Conservation (phyloP, 2,113 vertebrate genomes). For the Pituophis catenifer region DNA sequence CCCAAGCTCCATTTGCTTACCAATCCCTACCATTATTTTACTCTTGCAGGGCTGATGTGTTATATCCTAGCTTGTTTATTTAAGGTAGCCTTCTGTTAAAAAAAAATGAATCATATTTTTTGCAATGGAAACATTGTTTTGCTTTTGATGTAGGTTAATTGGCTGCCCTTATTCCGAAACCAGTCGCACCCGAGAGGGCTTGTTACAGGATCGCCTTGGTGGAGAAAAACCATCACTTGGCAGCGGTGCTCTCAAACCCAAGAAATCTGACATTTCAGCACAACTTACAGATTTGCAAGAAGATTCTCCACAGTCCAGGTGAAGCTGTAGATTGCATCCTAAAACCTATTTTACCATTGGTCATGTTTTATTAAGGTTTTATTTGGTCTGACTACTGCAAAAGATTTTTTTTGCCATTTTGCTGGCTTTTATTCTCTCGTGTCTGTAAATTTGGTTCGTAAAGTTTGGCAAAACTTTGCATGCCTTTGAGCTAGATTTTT, state of each 20-base stretch:
- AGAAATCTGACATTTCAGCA: slow-evolving; percentile 55
- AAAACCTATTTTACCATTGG: not conserved
- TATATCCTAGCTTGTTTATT: not conserved
- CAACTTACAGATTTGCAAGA: slow-evolving; percentile 53
- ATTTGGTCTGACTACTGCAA: not conserved
- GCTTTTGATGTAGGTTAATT: slow-evolving; percentile 68
- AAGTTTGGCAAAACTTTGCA: not conserved
- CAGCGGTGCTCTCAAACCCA: slow-evolving; percentile 62
- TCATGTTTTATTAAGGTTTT: not conserved
- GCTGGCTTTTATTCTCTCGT: not conserved
- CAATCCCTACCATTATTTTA: not conserved
- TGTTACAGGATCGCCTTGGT: slow-evolving; percentile 80
- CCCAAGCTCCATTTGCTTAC: not conserved
- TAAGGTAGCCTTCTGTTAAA: not conserved
- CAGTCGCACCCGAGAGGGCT: slow-evolving; percentile 81
- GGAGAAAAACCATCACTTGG: slow-evolving; percentile 73
- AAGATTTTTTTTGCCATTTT: no score
- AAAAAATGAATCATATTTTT: not conserved
- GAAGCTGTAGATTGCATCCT: slow-evolving; percentile 7
- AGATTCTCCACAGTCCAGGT: slow-evolving; percentile 72
- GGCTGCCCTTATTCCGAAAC: slow-evolving; percentile 87
- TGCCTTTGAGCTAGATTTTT: not conserved
- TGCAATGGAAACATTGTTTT: not conserved
- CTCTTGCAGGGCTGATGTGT: not conserved
- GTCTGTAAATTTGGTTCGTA: not conserved